Percentiles rank a stretch among this genome's conserved stretches.
These are phyloP conservation scores for Zapus hudsonius DNA, from an alignment of 2,113 vertebrate genomes.

Conservation along the genomic window DNA sequence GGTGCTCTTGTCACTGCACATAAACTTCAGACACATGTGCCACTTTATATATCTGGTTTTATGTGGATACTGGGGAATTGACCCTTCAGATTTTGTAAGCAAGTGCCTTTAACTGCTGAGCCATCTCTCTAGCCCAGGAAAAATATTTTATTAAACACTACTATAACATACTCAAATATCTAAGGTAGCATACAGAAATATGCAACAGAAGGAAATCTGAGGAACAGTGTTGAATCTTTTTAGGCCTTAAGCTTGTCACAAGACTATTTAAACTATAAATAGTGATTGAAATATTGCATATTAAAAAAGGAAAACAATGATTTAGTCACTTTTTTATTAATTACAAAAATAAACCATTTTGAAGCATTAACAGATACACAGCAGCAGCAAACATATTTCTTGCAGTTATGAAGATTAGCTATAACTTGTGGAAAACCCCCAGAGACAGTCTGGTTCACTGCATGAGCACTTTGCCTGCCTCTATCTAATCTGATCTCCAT, in stretches of 20 bases:
- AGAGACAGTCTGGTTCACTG: not conserved
- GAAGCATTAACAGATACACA: not conserved
- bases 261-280: not conserved
- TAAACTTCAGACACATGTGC: too few relatives aligned
- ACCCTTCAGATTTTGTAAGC: too few relatives aligned
- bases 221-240: not conserved
- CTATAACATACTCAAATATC: slow-evolving; percentile 1
- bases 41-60: too few relatives aligned
- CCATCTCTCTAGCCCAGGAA: too few relatives aligned
- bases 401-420: not conserved
- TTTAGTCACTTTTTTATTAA: not conserved
- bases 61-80: too few relatives aligned
- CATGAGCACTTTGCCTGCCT: not conserved
- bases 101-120: too few relatives aligned
- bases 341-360: not conserved
- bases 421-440: not conserved
- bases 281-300: slow-evolving; percentile 18
- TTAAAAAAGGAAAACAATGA: not conserved
- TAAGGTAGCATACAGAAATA: not conserved
- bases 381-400: not conserved
- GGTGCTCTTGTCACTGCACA: too few relatives aligned
- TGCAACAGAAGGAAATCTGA: slow-evolving; percentile 3
- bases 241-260: not conserved
- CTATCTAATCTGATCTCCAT: not conserved
- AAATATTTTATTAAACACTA: not conserved